phyloP scores from a whole-genome alignment of 2,797 vertebrate species.

The Yasuhikotakia modesta region DNA sequence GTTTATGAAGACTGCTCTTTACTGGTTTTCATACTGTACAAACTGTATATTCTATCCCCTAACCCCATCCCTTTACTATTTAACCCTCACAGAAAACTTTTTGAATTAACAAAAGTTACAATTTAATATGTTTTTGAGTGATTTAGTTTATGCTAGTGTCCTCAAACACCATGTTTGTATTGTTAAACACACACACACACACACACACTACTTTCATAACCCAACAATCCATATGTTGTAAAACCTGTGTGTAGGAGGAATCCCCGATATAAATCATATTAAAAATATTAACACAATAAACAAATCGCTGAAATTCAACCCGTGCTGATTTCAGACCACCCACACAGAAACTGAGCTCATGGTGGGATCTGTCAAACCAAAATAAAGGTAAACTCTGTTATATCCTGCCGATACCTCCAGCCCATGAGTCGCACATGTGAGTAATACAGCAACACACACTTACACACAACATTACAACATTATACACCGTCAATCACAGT shows the following conservation, averaged over 20 bases:
- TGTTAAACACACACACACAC: neutral
- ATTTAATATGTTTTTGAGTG: no score
- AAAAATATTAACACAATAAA: conserved; percentile 35
- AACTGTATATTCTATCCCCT: no score
- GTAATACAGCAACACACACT: conserved; percentile 39
- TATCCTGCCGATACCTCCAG: conserved; percentile 39
- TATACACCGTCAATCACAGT: conserved; percentile 33
- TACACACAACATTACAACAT: conserved; percentile 35
- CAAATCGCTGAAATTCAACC: conserved; percentile 8
- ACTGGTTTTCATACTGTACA: no score
- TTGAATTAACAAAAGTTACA: no score
- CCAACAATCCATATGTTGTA: neutral
- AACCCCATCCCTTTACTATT: no score
- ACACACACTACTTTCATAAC: neutral
- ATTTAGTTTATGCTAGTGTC: no score
- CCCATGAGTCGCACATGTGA: conserved; percentile 33
- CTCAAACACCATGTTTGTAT: no score
- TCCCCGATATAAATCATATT: neutral
- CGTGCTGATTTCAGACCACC: conserved; percentile 21
- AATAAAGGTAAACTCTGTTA: conserved; percentile 33
- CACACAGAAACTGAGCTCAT: conserved; percentile 6
- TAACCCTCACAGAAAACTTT: no score
- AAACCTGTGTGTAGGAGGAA: neutral
- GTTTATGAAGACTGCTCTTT: no score
- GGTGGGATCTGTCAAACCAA: conserved; percentile 16